Percentiles rank a stretch among this genome's conserved stretches.
Evolutionary conservation across 2,888 invertebrate species (phyloP).

Genomic region (Sarcophaga carnaria): DNA sequence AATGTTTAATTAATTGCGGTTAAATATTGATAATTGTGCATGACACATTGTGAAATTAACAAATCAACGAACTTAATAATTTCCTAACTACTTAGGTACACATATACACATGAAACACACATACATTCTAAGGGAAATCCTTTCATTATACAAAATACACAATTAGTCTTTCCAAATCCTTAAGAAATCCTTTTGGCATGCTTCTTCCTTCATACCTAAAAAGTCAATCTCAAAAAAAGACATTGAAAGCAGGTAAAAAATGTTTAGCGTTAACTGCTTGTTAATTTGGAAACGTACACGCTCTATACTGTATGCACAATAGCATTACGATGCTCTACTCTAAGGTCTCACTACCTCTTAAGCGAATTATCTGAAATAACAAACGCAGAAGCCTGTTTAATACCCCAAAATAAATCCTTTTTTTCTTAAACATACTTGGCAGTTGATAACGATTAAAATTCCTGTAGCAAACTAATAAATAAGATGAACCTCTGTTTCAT

Average conservation of each 20-base stretch:
- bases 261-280: conserved; percentile 44
- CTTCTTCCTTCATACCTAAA: conserved; percentile 13
- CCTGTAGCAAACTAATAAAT: conserved; percentile 17
- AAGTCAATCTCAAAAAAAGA: conserved; percentile 26
- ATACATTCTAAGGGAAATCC: neutral
- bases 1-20: conserved; percentile 49
- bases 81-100: neutral
- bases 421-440: conserved; percentile 17
- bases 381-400: neutral
- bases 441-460: conserved; percentile 29
- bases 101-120: too few relatives aligned
- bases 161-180: conserved; percentile 19
- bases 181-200: neutral
- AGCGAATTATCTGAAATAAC: conserved; percentile 38
- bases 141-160: neutral
- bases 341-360: conserved; percentile 4
- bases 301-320: neutral
- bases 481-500: too few relatives aligned
- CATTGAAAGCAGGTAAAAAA: conserved; percentile 41
- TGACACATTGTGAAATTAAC: conserved; percentile 29
- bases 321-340: neutral
- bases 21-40: conserved; percentile 56
- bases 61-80: neutral
- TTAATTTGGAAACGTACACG: conserved; percentile 33
- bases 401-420: conserved; percentile 30